Percentiles rank a stretch among this genome's conserved stretches.
Conservation (phyloP, 2,888 invertebrate species). For the Zonitis immaculata region DNA sequence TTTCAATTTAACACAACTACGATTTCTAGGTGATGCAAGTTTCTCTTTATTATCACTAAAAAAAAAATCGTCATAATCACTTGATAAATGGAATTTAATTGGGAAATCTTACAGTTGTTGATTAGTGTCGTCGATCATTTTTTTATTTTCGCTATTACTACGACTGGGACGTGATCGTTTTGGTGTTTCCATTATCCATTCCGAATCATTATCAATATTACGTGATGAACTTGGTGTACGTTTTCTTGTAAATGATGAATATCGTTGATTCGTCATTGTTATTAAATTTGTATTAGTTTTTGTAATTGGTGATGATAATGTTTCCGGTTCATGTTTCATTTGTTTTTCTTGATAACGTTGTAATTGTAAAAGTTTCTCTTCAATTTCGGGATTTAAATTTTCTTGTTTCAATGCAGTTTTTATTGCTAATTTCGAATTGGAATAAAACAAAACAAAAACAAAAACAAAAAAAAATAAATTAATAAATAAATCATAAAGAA, state of each 20-base stretch:
- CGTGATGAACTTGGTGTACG: conserved; percentile 5
- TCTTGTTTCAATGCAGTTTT: conserved; percentile 89
- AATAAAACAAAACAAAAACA: conserved; percentile 20
- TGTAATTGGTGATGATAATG: conserved; percentile 37
- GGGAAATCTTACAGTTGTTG: background rate
- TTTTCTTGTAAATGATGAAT: conserved; percentile 10
- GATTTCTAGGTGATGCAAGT: conserved; percentile 38
- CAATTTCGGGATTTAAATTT: conserved; percentile 86
- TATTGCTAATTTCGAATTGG: conserved; percentile 59
- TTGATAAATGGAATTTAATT: background rate
- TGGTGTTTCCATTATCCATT: conserved; percentile 51
- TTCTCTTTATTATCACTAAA: conserved; percentile 32
- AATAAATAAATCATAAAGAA: conserved; percentile 21
- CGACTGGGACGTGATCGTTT: conserved; percentile 41
- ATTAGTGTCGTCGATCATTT: conserved; percentile 32
- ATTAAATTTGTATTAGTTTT: conserved; percentile 27
- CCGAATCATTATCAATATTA: conserved; percentile 45
- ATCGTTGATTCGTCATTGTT: conserved; percentile 35
- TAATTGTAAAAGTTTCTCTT: conserved; percentile 82
- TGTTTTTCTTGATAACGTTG: conserved; percentile 80
- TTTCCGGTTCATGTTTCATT: conserved; percentile 58
- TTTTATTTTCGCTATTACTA: conserved; percentile 35
- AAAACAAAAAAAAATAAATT: conserved; percentile 20
- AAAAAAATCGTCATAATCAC: too few relatives aligned
- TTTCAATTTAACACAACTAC: conserved; percentile 39